Conservation (phyloP, 2,888 invertebrate species). For the Synergus gifuensis region DNA sequence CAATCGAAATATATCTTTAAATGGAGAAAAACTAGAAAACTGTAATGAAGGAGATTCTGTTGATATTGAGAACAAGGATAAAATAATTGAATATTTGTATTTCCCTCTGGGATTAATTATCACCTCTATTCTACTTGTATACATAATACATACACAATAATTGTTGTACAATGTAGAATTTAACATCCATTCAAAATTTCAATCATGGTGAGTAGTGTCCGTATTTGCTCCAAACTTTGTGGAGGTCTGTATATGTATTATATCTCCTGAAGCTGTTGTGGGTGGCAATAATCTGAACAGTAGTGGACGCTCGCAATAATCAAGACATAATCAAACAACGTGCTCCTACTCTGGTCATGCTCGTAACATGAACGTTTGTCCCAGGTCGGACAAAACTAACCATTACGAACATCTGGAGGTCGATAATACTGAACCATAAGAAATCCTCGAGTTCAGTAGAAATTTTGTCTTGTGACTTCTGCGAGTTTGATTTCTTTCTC, state of each 20-base stretch:
- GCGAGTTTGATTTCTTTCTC: constrained; percentile 4
- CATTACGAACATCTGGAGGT: constrained; percentile 35
- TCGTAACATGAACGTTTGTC: constrained; percentile 31
- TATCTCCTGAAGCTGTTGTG: constrained; percentile 2
- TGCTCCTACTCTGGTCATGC: constrained; percentile 18
- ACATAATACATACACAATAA: not conserved
- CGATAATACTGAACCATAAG: constrained; percentile 30
- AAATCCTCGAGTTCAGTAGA: not conserved
- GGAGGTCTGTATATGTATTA: not conserved
- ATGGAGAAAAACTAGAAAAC: no score
- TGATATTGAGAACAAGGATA: no score
- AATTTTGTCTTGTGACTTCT: constrained; percentile 19
- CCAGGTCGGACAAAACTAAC: constrained; percentile 1
- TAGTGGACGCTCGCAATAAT: constrained; percentile 14
- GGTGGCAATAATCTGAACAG: constrained; percentile 30
- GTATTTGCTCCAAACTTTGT: not conserved
- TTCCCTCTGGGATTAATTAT: no score
- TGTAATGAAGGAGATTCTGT: no score
- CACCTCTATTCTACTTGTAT: no score
- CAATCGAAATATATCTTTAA: no score
- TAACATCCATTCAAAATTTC: not conserved
- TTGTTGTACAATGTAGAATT: not conserved
- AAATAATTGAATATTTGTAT: no score
- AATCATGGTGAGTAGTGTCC: not conserved
- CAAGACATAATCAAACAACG: constrained; percentile 36